phyloP scores from a whole-genome alignment of 2,113 vertebrate genomes.

The Bombycilla garrulus region DNA sequence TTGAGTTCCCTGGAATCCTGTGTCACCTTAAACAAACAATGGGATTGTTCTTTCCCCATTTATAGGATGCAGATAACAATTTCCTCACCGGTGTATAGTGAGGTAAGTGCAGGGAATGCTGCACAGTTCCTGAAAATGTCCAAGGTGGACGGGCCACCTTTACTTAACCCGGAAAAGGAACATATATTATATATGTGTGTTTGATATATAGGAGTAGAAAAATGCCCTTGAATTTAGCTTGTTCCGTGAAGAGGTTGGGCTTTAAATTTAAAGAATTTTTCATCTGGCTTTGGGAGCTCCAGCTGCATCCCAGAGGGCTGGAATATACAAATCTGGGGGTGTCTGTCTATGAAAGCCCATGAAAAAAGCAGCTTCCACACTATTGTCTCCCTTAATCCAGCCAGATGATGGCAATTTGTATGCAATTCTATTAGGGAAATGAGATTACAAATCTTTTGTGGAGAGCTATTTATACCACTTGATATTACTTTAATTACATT shows the following conservation, averaged over 20 bases:
- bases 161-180: no score
- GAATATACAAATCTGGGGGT: neutral
- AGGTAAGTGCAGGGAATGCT: neutral
- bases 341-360: neutral
- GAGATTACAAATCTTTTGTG: neutral
- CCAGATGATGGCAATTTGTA: neutral
- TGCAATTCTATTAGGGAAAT: neutral
- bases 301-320: neutral
- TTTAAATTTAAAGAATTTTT: neutral
- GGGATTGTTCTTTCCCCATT: neutral
- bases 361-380: neutral
- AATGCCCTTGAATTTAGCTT: neutral
- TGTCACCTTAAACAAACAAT: neutral
- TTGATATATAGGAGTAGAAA: neutral
- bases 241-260: rapidly evolving
- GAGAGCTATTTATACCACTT: neutral
- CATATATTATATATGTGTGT: no score
- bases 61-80: neutral
- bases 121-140: neutral
- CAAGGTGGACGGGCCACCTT: no score
- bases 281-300: neutral
- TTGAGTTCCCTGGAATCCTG: neutral
- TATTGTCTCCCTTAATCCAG: neutral
- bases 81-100: neutral
- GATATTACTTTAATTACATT: neutral